Evolutionary conservation across 2,888 invertebrate species (phyloP).

Genomic region (Callimorpha dominula): DNA sequence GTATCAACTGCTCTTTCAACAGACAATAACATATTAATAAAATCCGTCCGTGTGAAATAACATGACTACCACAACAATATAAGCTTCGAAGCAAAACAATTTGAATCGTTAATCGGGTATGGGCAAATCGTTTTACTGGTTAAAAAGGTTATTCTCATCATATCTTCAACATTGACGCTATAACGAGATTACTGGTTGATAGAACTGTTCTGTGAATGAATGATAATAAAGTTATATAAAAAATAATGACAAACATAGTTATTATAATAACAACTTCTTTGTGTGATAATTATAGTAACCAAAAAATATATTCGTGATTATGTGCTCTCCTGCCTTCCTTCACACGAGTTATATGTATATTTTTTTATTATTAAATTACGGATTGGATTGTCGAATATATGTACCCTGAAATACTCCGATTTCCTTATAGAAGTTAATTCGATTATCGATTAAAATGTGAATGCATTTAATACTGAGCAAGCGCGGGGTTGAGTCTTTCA

Average conservation of each 20-base stretch:
- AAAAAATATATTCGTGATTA: neutral
- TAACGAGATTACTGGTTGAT: neutral
- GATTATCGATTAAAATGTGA: neutral
- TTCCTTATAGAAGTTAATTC: neutral
- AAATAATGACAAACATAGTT: neutral
- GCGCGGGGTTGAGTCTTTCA: neutral
- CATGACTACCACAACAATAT: neutral
- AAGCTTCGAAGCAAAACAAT: neutral
- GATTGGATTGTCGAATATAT: neutral
- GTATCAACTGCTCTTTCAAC: constrained; percentile 9
- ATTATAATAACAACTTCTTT: neutral
- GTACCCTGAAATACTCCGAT: neutral
- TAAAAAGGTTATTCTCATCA: neutral
- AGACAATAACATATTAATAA: constrained; percentile 11
- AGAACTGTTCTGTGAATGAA: neutral
- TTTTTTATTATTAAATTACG: neutral
- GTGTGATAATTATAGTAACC: neutral
- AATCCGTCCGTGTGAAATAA: constrained; percentile 5
- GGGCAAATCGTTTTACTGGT: neutral
- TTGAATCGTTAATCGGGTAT: neutral
- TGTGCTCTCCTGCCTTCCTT: neutral
- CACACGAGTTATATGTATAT: neutral
- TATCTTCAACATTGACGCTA: neutral
- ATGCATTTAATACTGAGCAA: neutral
- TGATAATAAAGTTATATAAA: neutral